A percentile compares a stretch with the other conserved stretches of the same genome.
phyloP scores from a whole-genome alignment of 2,797 vertebrate species.

The Fistularia commersonii region DNA sequence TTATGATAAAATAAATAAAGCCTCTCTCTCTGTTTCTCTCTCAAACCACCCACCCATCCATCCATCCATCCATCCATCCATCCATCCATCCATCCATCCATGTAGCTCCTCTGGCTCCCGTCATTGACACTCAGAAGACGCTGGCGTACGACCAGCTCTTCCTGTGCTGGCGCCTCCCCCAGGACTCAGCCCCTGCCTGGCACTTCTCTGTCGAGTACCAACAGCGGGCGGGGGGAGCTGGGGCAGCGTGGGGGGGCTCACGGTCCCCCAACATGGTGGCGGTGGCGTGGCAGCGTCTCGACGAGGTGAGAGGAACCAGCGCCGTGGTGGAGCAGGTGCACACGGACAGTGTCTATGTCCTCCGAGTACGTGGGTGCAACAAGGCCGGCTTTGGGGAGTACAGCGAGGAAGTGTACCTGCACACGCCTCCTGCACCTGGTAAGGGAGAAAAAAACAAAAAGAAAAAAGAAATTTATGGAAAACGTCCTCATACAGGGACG shows the following conservation, averaged over 20 bases:
- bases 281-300: slow-evolving; percentile 84
- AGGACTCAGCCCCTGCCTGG: slow-evolving; percentile 91
- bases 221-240: slow-evolving; percentile 80
- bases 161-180: slow-evolving; percentile 93
- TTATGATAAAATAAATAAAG: too few species aligned
- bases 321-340: slow-evolving; percentile 88
- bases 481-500: too few species aligned
- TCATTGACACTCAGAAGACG: slow-evolving; percentile 97
- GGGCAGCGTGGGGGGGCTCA: slow-evolving; percentile 82
- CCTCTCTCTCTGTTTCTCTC: too few species aligned
- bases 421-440: slow-evolving; percentile 92
- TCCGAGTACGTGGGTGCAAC: slow-evolving; percentile 91
- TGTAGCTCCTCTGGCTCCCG: slow-evolving; percentile 89
- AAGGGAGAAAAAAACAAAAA: slow-evolving; percentile 34
- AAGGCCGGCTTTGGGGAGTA: slow-evolving; percentile 94
- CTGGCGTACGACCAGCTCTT: slow-evolving; percentile 96
- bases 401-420: slow-evolving; percentile 94
- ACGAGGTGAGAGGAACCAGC: slow-evolving; percentile 88
- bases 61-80: too few species aligned
- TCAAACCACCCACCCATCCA: too few species aligned
- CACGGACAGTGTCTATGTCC: slow-evolving; percentile 90
- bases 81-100: neutral
- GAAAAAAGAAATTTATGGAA: neutral
- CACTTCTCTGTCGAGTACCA: slow-evolving; percentile 94
- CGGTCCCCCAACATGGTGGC: slow-evolving; percentile 77